Conservation (phyloP, 2,797 vertebrate genomes). For the Cacajao melanocephalus region DNA sequence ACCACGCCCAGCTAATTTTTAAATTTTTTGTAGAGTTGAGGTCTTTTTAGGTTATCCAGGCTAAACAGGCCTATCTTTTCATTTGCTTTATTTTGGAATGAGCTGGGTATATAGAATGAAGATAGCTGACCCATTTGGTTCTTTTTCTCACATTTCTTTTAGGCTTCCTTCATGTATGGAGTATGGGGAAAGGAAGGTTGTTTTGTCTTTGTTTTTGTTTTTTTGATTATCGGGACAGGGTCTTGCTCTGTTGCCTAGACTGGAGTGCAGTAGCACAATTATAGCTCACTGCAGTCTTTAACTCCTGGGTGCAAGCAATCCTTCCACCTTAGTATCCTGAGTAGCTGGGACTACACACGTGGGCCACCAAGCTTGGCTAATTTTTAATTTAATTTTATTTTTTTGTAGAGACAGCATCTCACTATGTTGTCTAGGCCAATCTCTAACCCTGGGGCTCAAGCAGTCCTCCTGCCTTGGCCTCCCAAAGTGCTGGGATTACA, state of each 20-base stretch:
- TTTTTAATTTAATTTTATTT: not conserved
- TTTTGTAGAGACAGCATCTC: not conserved
- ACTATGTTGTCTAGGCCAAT: not conserved
- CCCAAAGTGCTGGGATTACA: not conserved
- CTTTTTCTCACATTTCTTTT: not conserved
- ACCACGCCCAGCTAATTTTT: not conserved
- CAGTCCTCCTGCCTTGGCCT: not conserved
- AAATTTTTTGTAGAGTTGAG: too few species aligned
- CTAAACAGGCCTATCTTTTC: not conserved
- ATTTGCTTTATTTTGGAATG: not conserved
- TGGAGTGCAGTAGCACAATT: not conserved
- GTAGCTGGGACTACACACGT: not conserved
- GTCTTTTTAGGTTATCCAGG: not conserved
- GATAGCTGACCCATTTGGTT: not conserved
- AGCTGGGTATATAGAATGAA: not conserved
- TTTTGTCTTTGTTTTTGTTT: not conserved
- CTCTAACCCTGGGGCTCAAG: not conserved
- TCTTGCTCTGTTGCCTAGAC: not conserved
- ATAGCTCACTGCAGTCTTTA: not conserved
- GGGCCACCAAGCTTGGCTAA: not conserved
- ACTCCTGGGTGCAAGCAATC: not conserved
- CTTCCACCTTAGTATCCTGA: not conserved
- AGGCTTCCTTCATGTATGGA: not conserved
- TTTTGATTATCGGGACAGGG: not conserved
- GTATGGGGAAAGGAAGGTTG: not conserved